Evolutionary conservation across 2,113 vertebrate genomes (phyloP).

Genomic region (Boulengeromyrus knoepffleri): DNA sequence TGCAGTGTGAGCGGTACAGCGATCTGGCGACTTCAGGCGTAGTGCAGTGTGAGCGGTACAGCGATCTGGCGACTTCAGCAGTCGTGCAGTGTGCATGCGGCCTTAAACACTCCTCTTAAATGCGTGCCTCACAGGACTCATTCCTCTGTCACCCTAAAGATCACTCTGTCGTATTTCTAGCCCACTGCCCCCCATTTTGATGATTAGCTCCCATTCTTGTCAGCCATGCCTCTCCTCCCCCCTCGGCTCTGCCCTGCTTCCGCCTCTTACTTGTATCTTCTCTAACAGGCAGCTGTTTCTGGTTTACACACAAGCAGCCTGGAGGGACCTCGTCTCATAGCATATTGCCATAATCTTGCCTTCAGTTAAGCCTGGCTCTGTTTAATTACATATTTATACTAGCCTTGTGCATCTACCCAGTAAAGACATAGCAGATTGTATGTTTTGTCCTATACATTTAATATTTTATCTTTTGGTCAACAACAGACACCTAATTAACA

Average conservation of each 20-base stretch:
- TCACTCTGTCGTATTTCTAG: background rate
- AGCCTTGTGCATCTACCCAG: background rate
- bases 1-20: no score
- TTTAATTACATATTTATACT: background rate
- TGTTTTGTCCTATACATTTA: background rate
- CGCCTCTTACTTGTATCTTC: background rate
- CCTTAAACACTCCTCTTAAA: no score
- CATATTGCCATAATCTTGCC: background rate
- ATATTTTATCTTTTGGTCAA: background rate
- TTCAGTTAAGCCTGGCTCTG: background rate
- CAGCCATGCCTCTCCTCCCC: background rate
- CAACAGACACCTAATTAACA: background rate
- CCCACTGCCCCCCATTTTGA: background rate
- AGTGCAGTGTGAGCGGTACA: no score
- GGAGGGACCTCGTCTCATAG: background rate
- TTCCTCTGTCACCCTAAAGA: background rate
- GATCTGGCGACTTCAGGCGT: no score
- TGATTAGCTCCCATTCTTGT: background rate
- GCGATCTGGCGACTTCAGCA: no score
- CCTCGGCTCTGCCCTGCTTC: background rate
- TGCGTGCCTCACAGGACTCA: background rate
- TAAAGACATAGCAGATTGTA: background rate
- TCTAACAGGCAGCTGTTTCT: background rate
- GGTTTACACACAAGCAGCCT: background rate
- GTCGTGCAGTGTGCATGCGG: no score